Evolutionary conservation across 2,888 invertebrate species (phyloP).

Genomic region (Pyrgus malvae): DNA sequence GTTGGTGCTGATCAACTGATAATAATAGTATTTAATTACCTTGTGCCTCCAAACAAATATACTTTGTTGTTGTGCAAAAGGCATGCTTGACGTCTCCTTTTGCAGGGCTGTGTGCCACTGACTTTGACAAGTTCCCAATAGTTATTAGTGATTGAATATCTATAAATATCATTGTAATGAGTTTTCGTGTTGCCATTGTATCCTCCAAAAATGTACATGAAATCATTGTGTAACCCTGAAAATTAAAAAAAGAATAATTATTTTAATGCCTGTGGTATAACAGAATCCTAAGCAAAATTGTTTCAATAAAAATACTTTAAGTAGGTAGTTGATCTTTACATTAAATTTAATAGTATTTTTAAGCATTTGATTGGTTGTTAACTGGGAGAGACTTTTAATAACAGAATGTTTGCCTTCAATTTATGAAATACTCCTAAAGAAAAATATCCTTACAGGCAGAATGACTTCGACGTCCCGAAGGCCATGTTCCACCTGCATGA

Average conservation of each 20-base stretch:
- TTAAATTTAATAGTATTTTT: too few species aligned
- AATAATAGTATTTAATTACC: constrained; percentile 83
- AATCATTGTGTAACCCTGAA: constrained; percentile 89
- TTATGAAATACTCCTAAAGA: too few species aligned
- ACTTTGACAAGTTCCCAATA: constrained; percentile 84
- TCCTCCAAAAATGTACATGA: constrained; percentile 95
- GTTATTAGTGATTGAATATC: constrained; percentile 84
- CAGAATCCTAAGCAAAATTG: too few species aligned
- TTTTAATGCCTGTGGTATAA: neutral
- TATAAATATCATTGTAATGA: constrained; percentile 93
- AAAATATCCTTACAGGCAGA: constrained; percentile 89
- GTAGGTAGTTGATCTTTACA: too few species aligned
- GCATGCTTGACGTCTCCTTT: constrained; percentile 90
- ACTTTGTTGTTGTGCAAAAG: constrained; percentile 87
- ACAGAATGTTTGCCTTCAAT: too few species aligned
- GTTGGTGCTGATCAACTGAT: too few species aligned
- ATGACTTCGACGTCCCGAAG: constrained; percentile 93
- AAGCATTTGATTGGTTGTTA: too few species aligned
- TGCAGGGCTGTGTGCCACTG: constrained; percentile 82
- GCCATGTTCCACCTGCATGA: constrained; percentile 83
- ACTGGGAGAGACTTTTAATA: too few species aligned
- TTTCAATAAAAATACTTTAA: too few species aligned
- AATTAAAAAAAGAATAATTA: constrained; percentile 27
- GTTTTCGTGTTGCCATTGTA: constrained; percentile 88
- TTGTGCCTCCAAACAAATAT: constrained; percentile 95